Evolutionary conservation across 1,140 invertebrate genomes (phyloP).

Genomic region (Dreissena rostriformis): DNA sequence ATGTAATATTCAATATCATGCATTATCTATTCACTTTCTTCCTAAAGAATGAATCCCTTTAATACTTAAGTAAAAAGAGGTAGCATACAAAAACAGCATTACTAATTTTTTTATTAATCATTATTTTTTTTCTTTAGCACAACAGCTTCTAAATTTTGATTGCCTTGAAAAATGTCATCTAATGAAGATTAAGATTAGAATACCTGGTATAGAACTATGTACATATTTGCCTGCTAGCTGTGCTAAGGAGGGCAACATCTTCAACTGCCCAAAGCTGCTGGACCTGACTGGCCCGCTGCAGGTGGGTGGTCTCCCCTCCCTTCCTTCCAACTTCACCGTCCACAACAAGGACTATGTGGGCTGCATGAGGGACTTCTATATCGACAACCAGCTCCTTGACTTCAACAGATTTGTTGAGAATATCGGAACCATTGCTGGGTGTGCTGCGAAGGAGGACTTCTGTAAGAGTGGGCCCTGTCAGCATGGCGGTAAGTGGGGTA

Average conservation of each 20-base stretch:
- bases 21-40: no score
- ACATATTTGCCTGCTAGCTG: constrained; percentile 52
- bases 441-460: constrained; percentile 91
- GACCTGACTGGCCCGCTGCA: constrained; percentile 98
- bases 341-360: constrained; percentile 93
- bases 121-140: no score
- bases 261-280: constrained; percentile 94
- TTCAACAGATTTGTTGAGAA: constrained; percentile 94
- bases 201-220: no score
- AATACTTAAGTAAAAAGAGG: no score
- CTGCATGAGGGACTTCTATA: constrained; percentile 94
- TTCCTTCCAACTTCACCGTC: constrained; percentile 90
- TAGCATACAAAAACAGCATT: no score
- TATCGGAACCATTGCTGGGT: constrained; percentile 93
- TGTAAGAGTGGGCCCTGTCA: constrained; percentile 92
- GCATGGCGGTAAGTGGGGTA: constrained; percentile 86
- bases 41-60: no score
- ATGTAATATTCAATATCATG: no score
- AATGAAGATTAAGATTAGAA: no score
- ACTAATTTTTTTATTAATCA: no score
- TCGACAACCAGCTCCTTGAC: constrained; percentile 95
- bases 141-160: no score
- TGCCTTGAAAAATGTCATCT: no score
- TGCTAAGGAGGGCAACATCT: constrained; percentile 38
- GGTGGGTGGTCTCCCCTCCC: constrained; percentile 92